phyloP scores from a whole-genome alignment of 2,113 vertebrate genomes.

The Baryphthengus martii region DNA sequence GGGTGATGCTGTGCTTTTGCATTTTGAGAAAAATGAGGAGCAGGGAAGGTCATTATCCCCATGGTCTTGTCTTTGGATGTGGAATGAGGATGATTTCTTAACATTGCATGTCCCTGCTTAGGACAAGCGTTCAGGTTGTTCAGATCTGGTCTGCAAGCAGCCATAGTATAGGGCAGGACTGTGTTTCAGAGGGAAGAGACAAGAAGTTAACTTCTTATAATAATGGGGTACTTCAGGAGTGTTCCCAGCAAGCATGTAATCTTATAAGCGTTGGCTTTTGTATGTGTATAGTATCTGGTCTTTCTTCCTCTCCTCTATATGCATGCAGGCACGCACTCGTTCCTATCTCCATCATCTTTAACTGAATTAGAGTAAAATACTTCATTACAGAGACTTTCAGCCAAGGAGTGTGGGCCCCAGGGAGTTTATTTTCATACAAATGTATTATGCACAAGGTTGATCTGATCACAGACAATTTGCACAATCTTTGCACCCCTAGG shows the following conservation, averaged over 20 bases:
- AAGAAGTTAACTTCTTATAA: background rate
- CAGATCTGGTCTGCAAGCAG: background rate
- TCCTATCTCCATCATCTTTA: conserved; percentile 71
- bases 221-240: background rate
- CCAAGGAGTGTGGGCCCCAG: conserved; percentile 54
- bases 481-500: conserved; percentile 70
- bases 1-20: background rate
- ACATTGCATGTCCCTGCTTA: background rate
- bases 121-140: background rate
- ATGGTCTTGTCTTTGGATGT: background rate
- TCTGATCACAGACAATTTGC: conserved; percentile 77
- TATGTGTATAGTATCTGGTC: background rate
- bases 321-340: conserved; percentile 30
- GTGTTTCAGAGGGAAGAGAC: background rate
- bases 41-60: background rate
- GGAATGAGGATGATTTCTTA: background rate
- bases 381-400: conserved; percentile 74
- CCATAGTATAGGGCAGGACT: background rate
- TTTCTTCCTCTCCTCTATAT: background rate
- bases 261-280: background rate
- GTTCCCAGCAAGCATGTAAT: background rate
- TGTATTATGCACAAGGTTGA: conserved; percentile 79
- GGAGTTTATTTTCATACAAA: conserved; percentile 76
- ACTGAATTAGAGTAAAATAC: conserved; percentile 76
- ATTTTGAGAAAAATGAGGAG: background rate